Conservation (phyloP, 2,113 vertebrate genomes). For the Noturus placidus region DNA sequence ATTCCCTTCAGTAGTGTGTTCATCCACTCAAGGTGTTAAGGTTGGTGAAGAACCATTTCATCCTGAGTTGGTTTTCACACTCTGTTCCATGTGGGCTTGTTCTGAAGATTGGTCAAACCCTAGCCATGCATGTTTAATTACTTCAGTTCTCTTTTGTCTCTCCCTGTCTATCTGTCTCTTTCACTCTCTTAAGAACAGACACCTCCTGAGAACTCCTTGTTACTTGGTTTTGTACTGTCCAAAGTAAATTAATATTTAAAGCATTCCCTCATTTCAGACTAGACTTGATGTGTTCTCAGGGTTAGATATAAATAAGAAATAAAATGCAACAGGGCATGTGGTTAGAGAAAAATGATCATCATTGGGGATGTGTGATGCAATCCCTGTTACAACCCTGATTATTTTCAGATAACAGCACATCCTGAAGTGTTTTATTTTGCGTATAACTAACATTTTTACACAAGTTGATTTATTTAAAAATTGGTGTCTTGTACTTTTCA, state of each 20-base stretch:
- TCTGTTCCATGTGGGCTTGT: constrained; percentile 92
- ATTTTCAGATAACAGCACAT: not conserved
- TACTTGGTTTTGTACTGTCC: constrained; percentile 87
- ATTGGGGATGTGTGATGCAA: not conserved
- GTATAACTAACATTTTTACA: not conserved
- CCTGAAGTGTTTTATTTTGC: not conserved
- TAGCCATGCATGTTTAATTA: constrained; percentile 98
- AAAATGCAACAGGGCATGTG: not conserved
- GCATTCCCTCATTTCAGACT: constrained; percentile 70
- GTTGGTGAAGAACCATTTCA: constrained; percentile 87
- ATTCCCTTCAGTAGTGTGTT: constrained; percentile 77
- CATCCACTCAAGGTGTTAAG: constrained; percentile 91
- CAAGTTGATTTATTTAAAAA: not conserved
- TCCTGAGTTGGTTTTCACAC: constrained; percentile 92
- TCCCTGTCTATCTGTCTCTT: constrained; percentile 75
- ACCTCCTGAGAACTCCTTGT: constrained; percentile 80
- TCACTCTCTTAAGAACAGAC: constrained; percentile 82
- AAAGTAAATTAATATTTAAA: constrained; percentile 93
- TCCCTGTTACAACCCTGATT: not conserved
- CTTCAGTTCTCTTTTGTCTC: constrained; percentile 55
- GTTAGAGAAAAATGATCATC: constrained; percentile 9
- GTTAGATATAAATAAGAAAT: constrained; percentile 44
- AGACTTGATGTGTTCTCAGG: constrained; percentile 57
- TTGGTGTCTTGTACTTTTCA: not conserved
- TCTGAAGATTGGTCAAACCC: constrained; percentile 94